A percentile compares a stretch with the other conserved stretches of the same genome.
These are phyloP conservation scores for Cottoperca gobio DNA, from an alignment of 2,797 vertebrate species.

Conservation along the genomic window DNA sequence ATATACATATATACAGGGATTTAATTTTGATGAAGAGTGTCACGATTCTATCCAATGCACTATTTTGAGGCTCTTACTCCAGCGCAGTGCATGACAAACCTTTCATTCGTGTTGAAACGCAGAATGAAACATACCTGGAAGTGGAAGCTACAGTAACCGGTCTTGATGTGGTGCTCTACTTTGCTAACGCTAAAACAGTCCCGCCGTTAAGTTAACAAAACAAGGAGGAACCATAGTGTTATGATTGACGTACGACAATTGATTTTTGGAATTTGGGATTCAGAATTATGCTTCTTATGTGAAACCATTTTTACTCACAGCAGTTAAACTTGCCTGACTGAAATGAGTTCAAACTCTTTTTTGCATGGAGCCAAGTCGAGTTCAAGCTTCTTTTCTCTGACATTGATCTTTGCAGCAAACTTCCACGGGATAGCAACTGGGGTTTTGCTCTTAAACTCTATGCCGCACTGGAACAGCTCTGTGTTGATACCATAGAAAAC, in stretches of 20 bases:
- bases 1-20: background rate
- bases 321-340: conserved; percentile 70
- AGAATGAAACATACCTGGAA: background rate
- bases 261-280: background rate
- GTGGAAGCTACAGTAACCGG: background rate
- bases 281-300: background rate
- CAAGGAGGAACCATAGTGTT: background rate
- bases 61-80: background rate
- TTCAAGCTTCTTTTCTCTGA: conserved; percentile 70
- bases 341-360: conserved; percentile 68
- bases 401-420: conserved; percentile 73
- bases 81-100: background rate
- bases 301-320: background rate
- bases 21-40: background rate
- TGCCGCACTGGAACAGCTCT: conserved; percentile 83
- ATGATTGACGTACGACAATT: background rate
- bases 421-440: conserved; percentile 74
- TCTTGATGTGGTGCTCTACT: background rate
- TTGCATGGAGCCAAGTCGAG: conserved; percentile 71
- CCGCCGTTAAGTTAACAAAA: background rate
- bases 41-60: background rate
- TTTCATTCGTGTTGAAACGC: background rate
- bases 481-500: conserved; percentile 85
- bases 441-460: conserved; percentile 74
- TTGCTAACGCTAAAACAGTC: background rate